Evolutionary conservation across 2,888 invertebrate genomes (phyloP), one percentile per base, ranked within the genome.

Genomic region (Coelinius sp.): DNA sequence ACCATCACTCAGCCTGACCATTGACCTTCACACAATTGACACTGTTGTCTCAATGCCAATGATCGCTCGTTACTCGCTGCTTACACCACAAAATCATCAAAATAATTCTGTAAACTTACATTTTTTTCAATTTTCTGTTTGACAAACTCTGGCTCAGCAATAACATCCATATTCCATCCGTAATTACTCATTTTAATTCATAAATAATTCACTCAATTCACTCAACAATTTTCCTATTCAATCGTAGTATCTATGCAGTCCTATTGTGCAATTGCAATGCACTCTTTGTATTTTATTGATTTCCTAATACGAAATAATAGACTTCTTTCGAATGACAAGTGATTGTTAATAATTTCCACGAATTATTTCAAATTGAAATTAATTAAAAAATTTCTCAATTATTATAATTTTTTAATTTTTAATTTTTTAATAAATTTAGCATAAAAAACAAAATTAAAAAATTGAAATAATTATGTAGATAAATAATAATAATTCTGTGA

Each of bases 151-250:
- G 85, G 85, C 68, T 85, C 85, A 22, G 74, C 65, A 17, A 79
- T 70, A 59, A 85, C 79, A 49, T 80, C 80, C 66, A 70, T 75
- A 64, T 78, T 84, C 84, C 85, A 85, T 46, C 84, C 84, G 69
- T 83, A 85, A 17, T 67, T 77, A 66, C 67, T 76, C 70, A 73
- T 77, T 3, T 17, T 49, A 6, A 10, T 64, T 64, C 24, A 12
- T 52, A 10, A 49, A 44, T 31, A 20, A 59, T 46, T 59, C 41
- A 41, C 17, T 12, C 7, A 5, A 38, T 73, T 71, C 20, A 68
- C 35, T 35, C 12, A 52, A 22, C 24, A 22, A 14, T 24, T 52
- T 52, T 20, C 12, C 8, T 59, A 14, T 20, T 6, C 14, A 56
- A n/a, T n/a, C n/a, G 46, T 49, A 49, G 17, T 49, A 17, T 14